phyloP scores from a whole-genome alignment of 2,797 vertebrate genomes.

The Sebastes vulpes region DNA sequence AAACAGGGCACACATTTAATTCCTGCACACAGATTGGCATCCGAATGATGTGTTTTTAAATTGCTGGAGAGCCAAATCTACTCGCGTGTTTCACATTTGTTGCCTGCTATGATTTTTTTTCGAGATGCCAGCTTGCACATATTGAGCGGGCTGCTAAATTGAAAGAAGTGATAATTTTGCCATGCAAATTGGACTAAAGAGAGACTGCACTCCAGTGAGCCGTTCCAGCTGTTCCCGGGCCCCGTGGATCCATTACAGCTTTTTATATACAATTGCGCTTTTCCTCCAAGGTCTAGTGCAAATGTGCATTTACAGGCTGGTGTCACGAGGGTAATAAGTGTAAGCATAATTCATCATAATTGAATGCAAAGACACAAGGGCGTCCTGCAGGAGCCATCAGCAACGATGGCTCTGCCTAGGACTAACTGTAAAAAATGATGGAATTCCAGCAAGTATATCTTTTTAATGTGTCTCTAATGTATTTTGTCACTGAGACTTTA shows the following conservation, averaged over 20 bases:
- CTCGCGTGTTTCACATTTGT: constrained; percentile 29
- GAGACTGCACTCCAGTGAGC: constrained; percentile 23
- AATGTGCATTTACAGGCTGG: constrained; percentile 47
- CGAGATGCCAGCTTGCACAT: constrained; percentile 29
- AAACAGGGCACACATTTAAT: constrained; percentile 19
- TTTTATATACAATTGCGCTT: constrained; percentile 38
- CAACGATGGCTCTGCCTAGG: neutral
- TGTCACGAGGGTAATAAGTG: constrained; percentile 30
- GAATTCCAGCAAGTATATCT: neutral
- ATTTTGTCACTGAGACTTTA: neutral
- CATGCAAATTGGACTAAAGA: constrained; percentile 48
- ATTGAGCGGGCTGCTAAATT: constrained; percentile 55
- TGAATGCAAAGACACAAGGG: constrained; percentile 23
- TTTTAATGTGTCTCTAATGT: neutral
- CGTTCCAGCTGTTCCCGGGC: constrained; percentile 47
- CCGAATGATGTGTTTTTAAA: constrained; percentile 37
- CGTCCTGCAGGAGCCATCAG: constrained; percentile 21
- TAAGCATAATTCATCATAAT: constrained; percentile 44
- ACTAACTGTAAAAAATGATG: neutral
- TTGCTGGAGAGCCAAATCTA: constrained; percentile 19
- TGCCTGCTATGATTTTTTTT: constrained; percentile 27
- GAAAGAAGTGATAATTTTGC: constrained; percentile 57
- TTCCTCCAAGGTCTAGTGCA: constrained; percentile 35
- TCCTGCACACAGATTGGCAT: constrained; percentile 26
- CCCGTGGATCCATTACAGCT: constrained; percentile 32